Conservation (phyloP, 2,113 vertebrate genomes). For the Redunca redunca region DNA sequence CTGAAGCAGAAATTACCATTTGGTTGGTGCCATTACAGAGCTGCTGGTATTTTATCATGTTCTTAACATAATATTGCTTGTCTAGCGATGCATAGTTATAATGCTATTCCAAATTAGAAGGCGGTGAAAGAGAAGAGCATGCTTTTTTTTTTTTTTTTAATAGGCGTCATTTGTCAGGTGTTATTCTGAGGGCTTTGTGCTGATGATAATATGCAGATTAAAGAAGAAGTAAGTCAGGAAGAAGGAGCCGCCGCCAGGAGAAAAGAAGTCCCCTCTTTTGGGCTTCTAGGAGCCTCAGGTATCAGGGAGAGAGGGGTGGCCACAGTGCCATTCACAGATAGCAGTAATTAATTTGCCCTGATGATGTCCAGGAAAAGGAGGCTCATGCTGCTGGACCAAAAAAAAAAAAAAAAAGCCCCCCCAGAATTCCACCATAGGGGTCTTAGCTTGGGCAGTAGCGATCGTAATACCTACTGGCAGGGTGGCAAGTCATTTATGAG, state of each 20-base stretch:
- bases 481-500: neutral
- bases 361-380: conserved; percentile 56
- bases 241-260: neutral
- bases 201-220: conserved; percentile 86
- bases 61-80: conserved; percentile 89
- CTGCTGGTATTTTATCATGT: conserved; percentile 86
- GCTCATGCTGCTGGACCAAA: neutral
- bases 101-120: conserved; percentile 85
- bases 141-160: conserved; percentile 80
- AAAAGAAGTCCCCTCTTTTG: neutral
- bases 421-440: conserved; percentile 9
- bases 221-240: conserved; percentile 77
- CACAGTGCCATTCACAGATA: neutral
- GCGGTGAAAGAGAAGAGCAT: conserved; percentile 80
- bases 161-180: conserved; percentile 85
- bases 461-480: neutral
- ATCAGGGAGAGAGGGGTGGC: neutral
- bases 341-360: conserved; percentile 68
- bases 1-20: conserved; percentile 89
- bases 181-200: conserved; percentile 82
- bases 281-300: neutral
- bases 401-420: neutral
- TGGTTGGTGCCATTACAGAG: conserved; percentile 85
- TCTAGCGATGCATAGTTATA: conserved; percentile 87
- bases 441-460: neutral